phyloP scores from a whole-genome alignment of 1,140 invertebrate species.

The Ctenoplectra terminalis region DNA sequence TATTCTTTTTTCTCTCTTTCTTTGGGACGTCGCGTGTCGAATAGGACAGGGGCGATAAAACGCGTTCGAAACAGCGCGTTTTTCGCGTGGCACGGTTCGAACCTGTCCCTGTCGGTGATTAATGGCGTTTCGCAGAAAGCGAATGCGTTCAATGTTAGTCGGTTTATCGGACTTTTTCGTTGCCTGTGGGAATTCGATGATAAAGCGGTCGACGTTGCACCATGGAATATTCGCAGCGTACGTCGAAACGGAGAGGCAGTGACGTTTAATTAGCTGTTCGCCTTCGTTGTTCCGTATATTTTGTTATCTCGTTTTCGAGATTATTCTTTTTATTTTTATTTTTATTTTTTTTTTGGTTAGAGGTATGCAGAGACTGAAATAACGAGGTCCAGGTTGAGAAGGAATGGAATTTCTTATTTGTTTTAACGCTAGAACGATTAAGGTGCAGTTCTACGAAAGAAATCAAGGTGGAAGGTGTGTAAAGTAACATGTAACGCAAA shows the following conservation, averaged over 20 bases:
- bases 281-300: not conserved
- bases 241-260: not conserved
- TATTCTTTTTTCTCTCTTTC: not conserved
- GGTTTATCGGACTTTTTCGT: slow-evolving; percentile 18
- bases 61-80: slow-evolving; percentile 5
- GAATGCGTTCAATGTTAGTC: not conserved
- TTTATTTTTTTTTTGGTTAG: no score
- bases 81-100: not conserved
- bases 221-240: not conserved
- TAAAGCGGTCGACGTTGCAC: slow-evolving; percentile 2
- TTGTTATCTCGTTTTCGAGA: no score
- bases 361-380: no score
- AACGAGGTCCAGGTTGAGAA: no score
- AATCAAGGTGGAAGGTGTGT: no score
- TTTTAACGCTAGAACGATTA: no score
- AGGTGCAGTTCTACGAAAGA: no score
- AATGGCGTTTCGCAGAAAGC: slow-evolving; percentile 14
- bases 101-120: slow-evolving; percentile 21
- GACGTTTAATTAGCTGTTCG: slow-evolving; percentile 9
- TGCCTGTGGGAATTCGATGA: slow-evolving; percentile 22
- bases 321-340: no score
- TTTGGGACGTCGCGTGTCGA: not conserved
- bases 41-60: slow-evolving; percentile 16
- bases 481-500: no score
- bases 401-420: no score